A percentile compares a stretch with the other conserved stretches of the same genome.
Evolutionary conservation across 2,888 invertebrate species (phyloP).

Genomic region (Hololepta plana): DNA sequence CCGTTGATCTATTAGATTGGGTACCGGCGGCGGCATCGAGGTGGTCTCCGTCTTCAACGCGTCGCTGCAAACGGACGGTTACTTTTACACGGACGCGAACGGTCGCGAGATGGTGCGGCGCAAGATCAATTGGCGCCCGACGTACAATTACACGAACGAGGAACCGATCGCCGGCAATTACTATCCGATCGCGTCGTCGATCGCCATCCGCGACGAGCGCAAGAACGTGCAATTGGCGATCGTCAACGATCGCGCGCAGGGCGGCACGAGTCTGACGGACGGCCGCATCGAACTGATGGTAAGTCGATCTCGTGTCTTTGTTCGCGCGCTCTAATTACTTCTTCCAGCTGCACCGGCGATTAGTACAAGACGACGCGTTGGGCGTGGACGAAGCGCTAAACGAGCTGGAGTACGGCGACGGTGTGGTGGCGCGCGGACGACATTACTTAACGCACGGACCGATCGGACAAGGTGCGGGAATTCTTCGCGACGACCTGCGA

Average conservation of each 20-base stretch:
- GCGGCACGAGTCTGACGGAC: conserved; percentile 37
- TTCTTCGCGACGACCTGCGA: conserved; percentile 8
- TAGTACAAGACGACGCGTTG: conserved; percentile 48
- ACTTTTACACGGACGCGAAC: conserved; percentile 84
- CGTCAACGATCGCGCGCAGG: conserved; percentile 41
- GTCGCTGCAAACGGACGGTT: conserved; percentile 36
- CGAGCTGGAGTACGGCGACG: conserved; percentile 37
- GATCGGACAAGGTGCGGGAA: conserved; percentile 5
- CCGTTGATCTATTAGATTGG: conserved; percentile 20
- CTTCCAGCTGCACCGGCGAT: conserved; percentile 42
- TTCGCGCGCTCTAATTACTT: neutral
- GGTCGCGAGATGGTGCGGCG: conserved; percentile 69
- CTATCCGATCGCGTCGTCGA: conserved; percentile 75
- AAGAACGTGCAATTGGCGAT: conserved; percentile 35
- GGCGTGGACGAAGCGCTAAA: conserved; percentile 55
- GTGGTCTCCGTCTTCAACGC: conserved; percentile 52
- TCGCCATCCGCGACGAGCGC: conserved; percentile 38
- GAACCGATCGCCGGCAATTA: conserved; percentile 74
- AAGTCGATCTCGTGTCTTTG: conserved; percentile 7
- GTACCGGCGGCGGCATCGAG: no score
- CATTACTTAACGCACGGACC: conserved; percentile 24
- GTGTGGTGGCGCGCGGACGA: conserved; percentile 35
- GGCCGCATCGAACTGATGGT: conserved; percentile 53
- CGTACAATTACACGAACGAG: conserved; percentile 45
- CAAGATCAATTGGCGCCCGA: conserved; percentile 44